Base-by-base conservation (phyloP, 2,113 vertebrate species). In the Gymnogyps californianus region DNA sequence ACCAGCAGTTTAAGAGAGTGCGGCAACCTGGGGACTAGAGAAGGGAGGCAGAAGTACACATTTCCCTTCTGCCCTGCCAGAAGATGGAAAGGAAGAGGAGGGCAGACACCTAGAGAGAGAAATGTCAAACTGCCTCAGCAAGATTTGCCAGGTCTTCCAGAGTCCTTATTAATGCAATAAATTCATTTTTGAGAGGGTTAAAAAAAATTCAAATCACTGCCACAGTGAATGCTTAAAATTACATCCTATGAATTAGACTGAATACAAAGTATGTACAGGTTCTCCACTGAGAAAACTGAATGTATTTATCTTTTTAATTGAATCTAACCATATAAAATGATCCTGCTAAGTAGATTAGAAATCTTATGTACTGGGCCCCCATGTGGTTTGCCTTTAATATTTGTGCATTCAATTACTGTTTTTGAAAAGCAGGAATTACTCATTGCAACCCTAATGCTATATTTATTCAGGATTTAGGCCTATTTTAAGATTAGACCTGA, bases 311-410 rank as follows among this genome's bases (percentile, higher is more conserved):
- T 96, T 95, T 98, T 96, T 97, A 98, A 98, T 98, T 98, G 92
- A 96, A 90, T 71, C 95, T 95, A 96, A 88, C 58, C 66, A 95
- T 96, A 87, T 76, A 96, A 95, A 95, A 95, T 96, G 75, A 96
- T 97, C 70, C 89, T 86, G 92, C 96, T 98, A 98, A 98, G 96
- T 94, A 97, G 97, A 98, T 98, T 98, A 98, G 95, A 97, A 98
- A 88, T 96, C 72, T 87, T 90, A 97, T 34, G 12, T 83, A 80
- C 67, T 96, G 84, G 80, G 65, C 78, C 89, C 79, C 67, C 92
- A 83, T 79, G 94, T 58, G 49, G 93, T 80, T 98, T 87, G 58
- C 69, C 84, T 96, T 83, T 95, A 96, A 96, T 94, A 96, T 90
- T 67, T 90, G 54, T 95, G 93, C 72, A 88, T 96, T 97, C 93